These are phyloP conservation scores for Rhamphomyia laevipes DNA, from an alignment of 2,888 invertebrate species.

Conservation along the genomic window DNA sequence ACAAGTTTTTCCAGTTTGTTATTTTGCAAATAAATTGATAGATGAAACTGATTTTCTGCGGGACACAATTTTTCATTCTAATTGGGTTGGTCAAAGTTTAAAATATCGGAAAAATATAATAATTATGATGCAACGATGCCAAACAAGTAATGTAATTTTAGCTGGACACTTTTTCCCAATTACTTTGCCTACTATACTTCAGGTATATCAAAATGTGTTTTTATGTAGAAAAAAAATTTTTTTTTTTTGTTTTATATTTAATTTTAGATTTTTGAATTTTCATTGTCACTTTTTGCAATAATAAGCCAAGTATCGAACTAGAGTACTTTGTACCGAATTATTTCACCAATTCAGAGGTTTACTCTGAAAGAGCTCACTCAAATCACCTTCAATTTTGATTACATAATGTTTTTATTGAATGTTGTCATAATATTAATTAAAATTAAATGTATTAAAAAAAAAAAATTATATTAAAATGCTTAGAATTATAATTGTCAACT, in stretches of 20 bases:
- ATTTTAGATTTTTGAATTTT: neutral
- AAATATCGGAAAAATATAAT: neutral
- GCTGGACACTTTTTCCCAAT: neutral
- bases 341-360: too few species aligned
- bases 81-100: neutral
- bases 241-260: too few species aligned
- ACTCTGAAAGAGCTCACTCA: too few species aligned
- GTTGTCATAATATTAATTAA: too few species aligned
- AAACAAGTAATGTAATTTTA: neutral
- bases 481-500: too few species aligned
- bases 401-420: too few species aligned
- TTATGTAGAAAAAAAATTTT: neutral
- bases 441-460: too few species aligned
- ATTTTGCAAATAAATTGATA: conserved; percentile 16
- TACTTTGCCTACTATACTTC: neutral
- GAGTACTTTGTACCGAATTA: too few species aligned
- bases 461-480: too few species aligned
- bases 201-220: neutral
- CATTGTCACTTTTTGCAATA: neutral
- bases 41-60: conserved; percentile 16
- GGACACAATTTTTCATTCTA: neutral
- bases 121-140: neutral
- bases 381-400: too few species aligned
- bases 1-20: conserved; percentile 20
- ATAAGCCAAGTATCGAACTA: neutral